Conservation (phyloP, 1,140 invertebrate species). For the Parasteatoda tepidariorum region DNA sequence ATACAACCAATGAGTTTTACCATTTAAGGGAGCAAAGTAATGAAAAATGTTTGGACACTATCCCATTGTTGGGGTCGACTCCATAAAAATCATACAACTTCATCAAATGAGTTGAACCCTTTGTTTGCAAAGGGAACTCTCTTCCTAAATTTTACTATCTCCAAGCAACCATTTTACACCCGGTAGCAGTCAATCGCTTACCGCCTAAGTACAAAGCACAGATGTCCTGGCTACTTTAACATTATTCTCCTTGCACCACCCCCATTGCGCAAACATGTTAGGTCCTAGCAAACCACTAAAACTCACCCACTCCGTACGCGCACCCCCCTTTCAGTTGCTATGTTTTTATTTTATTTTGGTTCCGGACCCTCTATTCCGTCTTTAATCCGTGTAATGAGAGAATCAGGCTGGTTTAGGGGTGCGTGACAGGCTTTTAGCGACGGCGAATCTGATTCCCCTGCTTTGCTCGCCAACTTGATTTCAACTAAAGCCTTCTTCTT, state of each 20-base stretch:
- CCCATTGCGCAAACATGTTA: slow-evolving; percentile 48
- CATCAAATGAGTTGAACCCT: slow-evolving; percentile 14
- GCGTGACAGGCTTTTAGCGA: slow-evolving; percentile 56
- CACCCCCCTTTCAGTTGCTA: neutral
- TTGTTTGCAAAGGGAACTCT: slow-evolving; percentile 34
- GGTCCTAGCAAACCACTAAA: slow-evolving; percentile 41
- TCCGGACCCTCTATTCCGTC: slow-evolving; percentile 45
- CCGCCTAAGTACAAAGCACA: slow-evolving; percentile 28
- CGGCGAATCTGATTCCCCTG: slow-evolving; percentile 32
- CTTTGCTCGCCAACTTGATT: slow-evolving; percentile 16
- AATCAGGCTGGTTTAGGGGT: slow-evolving; percentile 56
- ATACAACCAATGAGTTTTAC: no score
- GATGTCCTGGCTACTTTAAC: slow-evolving; percentile 41
- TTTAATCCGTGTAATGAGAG: slow-evolving; percentile 61
- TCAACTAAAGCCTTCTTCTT: slow-evolving; percentile 13
- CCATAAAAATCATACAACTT: slow-evolving; percentile 42
- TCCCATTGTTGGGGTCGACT: no score
- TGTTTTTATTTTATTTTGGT: slow-evolving; percentile 56
- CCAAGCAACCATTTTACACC: slow-evolving; percentile 47
- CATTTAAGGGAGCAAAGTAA: no score
- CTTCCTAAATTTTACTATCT: slow-evolving; percentile 36
- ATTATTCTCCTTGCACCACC: slow-evolving; percentile 6
- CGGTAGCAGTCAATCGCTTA: slow-evolving; percentile 49
- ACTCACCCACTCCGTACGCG: slow-evolving; percentile 8
- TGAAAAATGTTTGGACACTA: no score